Evolutionary conservation across 2,113 vertebrate species (phyloP).

Genomic region (Pomatorhinus ruficollis): DNA sequence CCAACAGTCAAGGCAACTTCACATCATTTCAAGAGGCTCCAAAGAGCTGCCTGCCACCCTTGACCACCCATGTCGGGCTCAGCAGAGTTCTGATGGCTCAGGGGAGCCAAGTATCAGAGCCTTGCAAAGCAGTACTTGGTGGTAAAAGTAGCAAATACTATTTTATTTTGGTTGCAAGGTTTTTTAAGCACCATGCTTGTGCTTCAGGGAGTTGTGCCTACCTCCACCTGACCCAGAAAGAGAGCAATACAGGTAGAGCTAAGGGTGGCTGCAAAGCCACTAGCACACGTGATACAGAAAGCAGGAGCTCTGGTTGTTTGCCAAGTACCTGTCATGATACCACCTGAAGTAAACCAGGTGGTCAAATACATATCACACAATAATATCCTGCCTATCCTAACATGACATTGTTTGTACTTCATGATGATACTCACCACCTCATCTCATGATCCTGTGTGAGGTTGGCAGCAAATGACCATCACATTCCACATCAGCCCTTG

Average conservation of each 20-base stretch:
- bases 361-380: neutral
- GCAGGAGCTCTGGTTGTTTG: neutral
- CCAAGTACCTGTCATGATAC: neutral
- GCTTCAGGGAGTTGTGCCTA: neutral
- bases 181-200: neutral
- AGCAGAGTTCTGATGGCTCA: neutral
- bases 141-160: neutral
- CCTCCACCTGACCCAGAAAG: neutral
- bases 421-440: neutral
- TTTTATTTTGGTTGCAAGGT: neutral
- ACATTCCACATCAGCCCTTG: neutral
- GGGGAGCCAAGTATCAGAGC: neutral
- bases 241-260: accelerated
- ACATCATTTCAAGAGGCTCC: neutral
- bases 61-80: neutral
- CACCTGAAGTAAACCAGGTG: neutral
- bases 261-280: neutral
- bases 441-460: neutral
- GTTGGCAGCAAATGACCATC: neutral
- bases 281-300: neutral
- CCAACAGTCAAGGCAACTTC: neutral
- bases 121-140: neutral
- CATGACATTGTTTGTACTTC: neutral
- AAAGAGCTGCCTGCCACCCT: neutral
- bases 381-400: neutral